phyloP scores from a whole-genome alignment of 2,888 invertebrate species.

The Tethea ocularis region DNA sequence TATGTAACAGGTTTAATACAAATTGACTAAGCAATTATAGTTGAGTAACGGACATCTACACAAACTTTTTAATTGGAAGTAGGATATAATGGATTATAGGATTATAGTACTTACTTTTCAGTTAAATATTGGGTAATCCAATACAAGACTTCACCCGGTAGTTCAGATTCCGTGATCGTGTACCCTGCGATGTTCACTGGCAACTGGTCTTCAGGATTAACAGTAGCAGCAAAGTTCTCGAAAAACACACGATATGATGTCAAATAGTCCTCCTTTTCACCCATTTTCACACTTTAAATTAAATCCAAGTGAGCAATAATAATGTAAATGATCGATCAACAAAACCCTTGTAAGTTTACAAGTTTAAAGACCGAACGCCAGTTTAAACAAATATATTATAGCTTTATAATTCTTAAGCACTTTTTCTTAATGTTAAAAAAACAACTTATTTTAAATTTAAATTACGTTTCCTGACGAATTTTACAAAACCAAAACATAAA shows the following conservation, averaged over 20 bases:
- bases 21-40: too few species aligned
- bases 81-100: slow-evolving; percentile 5
- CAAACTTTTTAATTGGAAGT: slow-evolving; percentile 15
- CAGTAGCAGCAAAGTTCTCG: slow-evolving; percentile 87
- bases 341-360: slow-evolving; percentile 35
- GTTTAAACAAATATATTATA: slow-evolving; percentile 27
- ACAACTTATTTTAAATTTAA: slow-evolving; percentile 33
- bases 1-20: too few species aligned
- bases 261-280: slow-evolving; percentile 87
- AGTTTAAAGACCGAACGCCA: slow-evolving; percentile 32
- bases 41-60: slow-evolving; percentile 21
- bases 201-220: slow-evolving; percentile 88
- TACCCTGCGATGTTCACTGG: slow-evolving; percentile 89
- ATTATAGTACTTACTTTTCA: slow-evolving; percentile 87
- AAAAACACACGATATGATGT: slow-evolving; percentile 88
- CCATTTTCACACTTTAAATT: slow-evolving; percentile 56
- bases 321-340: slow-evolving; percentile 55
- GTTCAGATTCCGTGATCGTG: slow-evolving; percentile 87
- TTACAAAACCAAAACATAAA: slow-evolving; percentile 66
- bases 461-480: slow-evolving; percentile 31
- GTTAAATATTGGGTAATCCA: slow-evolving; percentile 90
- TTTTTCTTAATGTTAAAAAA: slow-evolving; percentile 34
- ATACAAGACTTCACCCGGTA: slow-evolving; percentile 89
- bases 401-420: slow-evolving; percentile 36
- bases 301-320: slow-evolving; percentile 30